Conservation (phyloP, 2,797 vertebrate genomes). For the Danio albolineatus region DNA sequence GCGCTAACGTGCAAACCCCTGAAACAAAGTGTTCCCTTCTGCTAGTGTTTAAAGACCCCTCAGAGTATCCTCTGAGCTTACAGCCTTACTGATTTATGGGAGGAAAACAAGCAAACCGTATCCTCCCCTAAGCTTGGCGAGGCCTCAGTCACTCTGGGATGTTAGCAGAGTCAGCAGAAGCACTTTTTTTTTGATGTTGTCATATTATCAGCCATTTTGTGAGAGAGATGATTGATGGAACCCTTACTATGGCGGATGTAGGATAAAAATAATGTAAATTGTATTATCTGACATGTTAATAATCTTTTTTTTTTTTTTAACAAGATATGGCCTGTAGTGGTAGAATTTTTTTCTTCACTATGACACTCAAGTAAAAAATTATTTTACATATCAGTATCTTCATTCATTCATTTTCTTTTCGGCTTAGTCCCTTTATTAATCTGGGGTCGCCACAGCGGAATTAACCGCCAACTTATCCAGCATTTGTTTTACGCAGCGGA, state of each 20-base stretch:
- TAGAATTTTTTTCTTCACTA: too few relatives aligned
- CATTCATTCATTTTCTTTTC: too few relatives aligned
- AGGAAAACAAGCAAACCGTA: constrained; percentile 26
- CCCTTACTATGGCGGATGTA: constrained; percentile 15
- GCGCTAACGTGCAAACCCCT: constrained; percentile 21
- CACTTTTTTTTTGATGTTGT: constrained; percentile 4
- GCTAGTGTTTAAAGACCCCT: constrained; percentile 45
- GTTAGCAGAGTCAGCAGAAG: constrained; percentile 34
- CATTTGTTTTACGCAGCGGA: too few relatives aligned
- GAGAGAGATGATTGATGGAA: background rate
- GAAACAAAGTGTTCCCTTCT: constrained; percentile 45
- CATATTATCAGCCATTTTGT: too few relatives aligned
- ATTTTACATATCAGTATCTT: too few relatives aligned
- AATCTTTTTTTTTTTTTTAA: too few relatives aligned
- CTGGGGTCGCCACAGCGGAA: too few relatives aligned
- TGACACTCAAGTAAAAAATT: too few relatives aligned
- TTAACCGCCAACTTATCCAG: too few relatives aligned
- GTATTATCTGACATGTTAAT: background rate
- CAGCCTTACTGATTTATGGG: constrained; percentile 51
- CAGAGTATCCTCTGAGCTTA: constrained; percentile 46
- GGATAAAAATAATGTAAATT: background rate
- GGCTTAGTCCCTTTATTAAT: too few relatives aligned
- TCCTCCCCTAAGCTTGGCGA: constrained; percentile 12
- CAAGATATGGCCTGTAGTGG: too few relatives aligned
- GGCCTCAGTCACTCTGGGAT: constrained; percentile 30